These are phyloP conservation scores for Hydrozoanthus gracilis DNA, from an alignment of 92 coral and sea anemone species.

Conservation along the genomic window DNA sequence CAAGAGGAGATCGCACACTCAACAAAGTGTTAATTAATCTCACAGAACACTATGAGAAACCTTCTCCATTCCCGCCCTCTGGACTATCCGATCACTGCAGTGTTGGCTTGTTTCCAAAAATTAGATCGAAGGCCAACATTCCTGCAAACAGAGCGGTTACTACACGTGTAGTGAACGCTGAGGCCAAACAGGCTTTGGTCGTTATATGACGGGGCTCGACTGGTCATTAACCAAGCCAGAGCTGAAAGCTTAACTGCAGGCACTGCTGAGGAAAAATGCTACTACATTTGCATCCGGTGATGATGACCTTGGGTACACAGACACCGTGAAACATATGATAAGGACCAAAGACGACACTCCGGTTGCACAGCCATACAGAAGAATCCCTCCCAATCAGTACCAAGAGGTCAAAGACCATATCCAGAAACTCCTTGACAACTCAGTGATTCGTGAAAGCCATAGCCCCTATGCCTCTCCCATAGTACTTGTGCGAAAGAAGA, in stretches of 20 bases:
- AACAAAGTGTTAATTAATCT: no score
- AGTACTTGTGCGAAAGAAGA: constrained; percentile 32
- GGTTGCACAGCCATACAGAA: constrained; percentile 39
- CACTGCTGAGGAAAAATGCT: constrained; percentile 38
- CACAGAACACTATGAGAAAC: no score
- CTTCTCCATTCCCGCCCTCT: no score
- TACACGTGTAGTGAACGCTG: no score
- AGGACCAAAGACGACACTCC: constrained; percentile 38
- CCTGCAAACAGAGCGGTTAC: no score
- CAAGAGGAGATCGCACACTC: background rate
- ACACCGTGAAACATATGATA: constrained; percentile 29
- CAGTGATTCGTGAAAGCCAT: constrained; percentile 22
- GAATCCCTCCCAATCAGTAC: constrained; percentile 38
- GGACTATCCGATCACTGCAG: no score
- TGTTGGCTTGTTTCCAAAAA: no score
- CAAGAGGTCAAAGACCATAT: constrained; percentile 38
- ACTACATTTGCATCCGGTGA: constrained; percentile 27
- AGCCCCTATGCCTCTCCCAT: constrained; percentile 37
- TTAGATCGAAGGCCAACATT: no score
- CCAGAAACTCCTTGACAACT: constrained; percentile 33
- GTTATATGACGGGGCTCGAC: no score
- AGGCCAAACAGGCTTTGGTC: no score
- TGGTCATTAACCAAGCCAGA: constrained; percentile 14
- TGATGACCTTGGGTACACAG: constrained; percentile 46
- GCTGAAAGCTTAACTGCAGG: constrained; percentile 34